Evolutionary conservation across 2,888 invertebrate genomes (phyloP), one percentile per base, ranked within the genome.

Genomic region (Oscheius sp.): DNA sequence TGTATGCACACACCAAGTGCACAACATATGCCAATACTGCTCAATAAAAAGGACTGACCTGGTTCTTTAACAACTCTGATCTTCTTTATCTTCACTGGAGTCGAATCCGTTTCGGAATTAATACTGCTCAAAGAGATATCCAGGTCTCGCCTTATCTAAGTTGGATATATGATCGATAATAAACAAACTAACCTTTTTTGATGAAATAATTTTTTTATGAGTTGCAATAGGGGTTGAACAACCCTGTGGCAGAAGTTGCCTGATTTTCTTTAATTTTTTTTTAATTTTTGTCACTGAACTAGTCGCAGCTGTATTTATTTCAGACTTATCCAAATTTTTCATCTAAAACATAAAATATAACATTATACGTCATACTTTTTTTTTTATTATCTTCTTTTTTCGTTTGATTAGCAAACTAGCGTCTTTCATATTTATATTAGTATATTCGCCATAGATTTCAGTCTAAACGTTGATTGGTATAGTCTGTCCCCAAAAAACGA

Each of bases 61-160:
- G n/a, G n/a, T n/a, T 44, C 59, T 44, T 59, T 59, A 44, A 44
- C 14, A 59, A 57, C 24, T 38, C 30, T 44, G n/a, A 44, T 59
- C 24, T 41, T 41, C n/a, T 41, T 59, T 28, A 20, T 32, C 6
- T 9, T 17, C 5, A 28, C 6, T 8, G 44, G 59, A 6, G 56
- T 56, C 22, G 17, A 22, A 14, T 56, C 36, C 6, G 32, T 17
- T 20, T 44, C 59, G 24, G 44, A 28, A n/a, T 59, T 28, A n/a
- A 59, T 59, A 12, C 44, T 59, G 30, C 59, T 59, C 8, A 59
- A 26, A n/a, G 59, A 59, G 17, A 59, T 8, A 41, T 59, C 41
- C n/a, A 59, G 8, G 8, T 28, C n/a, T 12, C 41, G 26, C 20
- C 12, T 54, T 54, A 33, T 54, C 54, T 54, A 33, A 54, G 36